Conservation (phyloP, 2,888 invertebrate species). For the Pristionchus fissidentatus region DNA sequence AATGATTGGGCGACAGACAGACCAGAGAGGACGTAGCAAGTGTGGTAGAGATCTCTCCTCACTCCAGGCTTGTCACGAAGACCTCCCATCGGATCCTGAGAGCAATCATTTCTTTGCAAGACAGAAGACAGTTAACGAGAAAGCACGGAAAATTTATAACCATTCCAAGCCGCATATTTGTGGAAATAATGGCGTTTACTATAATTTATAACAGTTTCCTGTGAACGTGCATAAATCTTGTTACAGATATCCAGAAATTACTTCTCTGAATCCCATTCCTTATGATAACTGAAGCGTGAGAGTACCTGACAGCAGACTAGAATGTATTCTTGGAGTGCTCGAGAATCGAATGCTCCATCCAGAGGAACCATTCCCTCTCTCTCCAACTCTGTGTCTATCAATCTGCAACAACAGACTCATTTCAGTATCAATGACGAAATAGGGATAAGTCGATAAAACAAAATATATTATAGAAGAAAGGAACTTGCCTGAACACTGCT, state of each 20-base stretch:
- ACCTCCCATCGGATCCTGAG: conserved; percentile 82
- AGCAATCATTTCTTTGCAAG: neutral
- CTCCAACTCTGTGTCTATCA: conserved; percentile 62
- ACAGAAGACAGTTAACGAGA: too few species aligned
- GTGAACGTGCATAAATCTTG: too few species aligned
- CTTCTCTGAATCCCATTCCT: too few species aligned
- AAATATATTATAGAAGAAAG: neutral
- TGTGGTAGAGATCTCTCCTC: conserved; percentile 92
- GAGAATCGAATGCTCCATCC: conserved; percentile 56
- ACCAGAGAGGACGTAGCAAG: conserved; percentile 87
- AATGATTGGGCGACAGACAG: conserved; percentile 43
- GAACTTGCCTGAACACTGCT: conserved; percentile 83
- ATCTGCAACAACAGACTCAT: conserved; percentile 36
- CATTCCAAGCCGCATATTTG: too few species aligned
- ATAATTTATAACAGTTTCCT: too few species aligned
- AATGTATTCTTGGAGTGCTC: conserved; percentile 91
- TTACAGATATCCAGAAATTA: too few species aligned
- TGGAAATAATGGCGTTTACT: too few species aligned
- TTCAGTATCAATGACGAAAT: too few species aligned
- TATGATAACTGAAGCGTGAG: neutral
- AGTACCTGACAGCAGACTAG: conserved; percentile 88
- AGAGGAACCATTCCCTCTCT: conserved; percentile 50
- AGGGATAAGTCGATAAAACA: neutral
- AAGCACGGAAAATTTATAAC: too few species aligned
- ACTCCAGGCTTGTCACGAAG: conserved; percentile 96